These are phyloP conservation scores for Perithous albicinctus DNA, from an alignment of 2,888 invertebrate genomes.

Conservation along the genomic window DNA sequence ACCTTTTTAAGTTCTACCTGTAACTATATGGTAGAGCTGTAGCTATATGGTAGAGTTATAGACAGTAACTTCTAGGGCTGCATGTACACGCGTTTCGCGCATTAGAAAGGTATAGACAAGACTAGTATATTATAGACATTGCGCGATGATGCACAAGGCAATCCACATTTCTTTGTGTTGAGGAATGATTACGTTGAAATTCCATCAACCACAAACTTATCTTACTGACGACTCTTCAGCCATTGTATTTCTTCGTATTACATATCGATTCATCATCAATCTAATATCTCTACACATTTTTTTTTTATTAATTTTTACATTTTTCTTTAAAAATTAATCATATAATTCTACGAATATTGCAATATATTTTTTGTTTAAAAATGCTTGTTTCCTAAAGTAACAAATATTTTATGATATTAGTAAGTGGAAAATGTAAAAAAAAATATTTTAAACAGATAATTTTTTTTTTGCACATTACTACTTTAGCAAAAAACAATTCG, in stretches of 20 bases:
- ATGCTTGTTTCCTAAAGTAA: too few relatives aligned
- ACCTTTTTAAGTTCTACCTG: too few relatives aligned
- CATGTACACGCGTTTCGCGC: conserved; percentile 50
- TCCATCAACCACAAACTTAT: conserved; percentile 64
- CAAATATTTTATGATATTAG: too few relatives aligned
- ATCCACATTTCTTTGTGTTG: conserved; percentile 78
- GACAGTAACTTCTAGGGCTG: conserved; percentile 7
- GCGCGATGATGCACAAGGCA: conserved; percentile 79
- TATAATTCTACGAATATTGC: too few relatives aligned
- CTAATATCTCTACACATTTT: neutral
- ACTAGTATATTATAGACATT: conserved; percentile 56
- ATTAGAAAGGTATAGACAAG: conserved; percentile 80
- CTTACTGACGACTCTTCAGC: conserved; percentile 11
- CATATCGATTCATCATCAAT: neutral
- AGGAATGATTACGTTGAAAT: conserved; percentile 72
- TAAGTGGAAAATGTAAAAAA: too few relatives aligned
- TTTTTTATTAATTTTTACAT: too few relatives aligned
- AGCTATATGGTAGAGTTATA: neutral
- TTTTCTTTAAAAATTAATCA: too few relatives aligned
- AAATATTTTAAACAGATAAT: too few relatives aligned
- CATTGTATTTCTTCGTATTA: neutral
- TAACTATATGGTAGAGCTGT: too few relatives aligned
- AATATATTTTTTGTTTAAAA: too few relatives aligned
- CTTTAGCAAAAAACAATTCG: too few relatives aligned
- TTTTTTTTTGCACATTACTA: too few relatives aligned